phyloP scores from a whole-genome alignment of 2,113 vertebrate genomes.

The Mastomys natalensis region DNA sequence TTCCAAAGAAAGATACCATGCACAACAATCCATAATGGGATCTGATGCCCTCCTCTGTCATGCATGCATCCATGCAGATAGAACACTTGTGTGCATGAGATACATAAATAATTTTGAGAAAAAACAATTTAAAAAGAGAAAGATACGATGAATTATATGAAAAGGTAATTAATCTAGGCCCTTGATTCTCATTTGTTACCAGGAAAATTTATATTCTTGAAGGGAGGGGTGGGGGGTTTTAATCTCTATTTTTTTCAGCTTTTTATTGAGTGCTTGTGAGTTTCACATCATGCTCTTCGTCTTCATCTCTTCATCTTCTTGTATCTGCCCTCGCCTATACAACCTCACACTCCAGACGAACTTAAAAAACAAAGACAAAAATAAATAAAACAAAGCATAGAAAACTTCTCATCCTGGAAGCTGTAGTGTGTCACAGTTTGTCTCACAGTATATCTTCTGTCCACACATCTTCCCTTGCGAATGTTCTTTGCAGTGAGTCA shows the following conservation, averaged over 20 bases:
- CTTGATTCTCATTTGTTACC: neutral
- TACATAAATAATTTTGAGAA: neutral
- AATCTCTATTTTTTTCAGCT: neutral
- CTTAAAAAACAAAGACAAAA: no score
- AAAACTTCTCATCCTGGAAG: neutral
- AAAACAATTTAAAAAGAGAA: neutral
- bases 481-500: neutral
- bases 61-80: neutral
- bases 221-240: neutral
- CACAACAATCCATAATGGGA: neutral
- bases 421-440: neutral
- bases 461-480: neutral
- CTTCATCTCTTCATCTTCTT: neutral
- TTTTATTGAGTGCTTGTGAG: neutral
- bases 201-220: neutral
- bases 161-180: neutral
- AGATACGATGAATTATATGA: neutral
- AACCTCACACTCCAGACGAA: no score
- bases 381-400: no score
- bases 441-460: no score
- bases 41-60: neutral
- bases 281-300: neutral
- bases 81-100: neutral
- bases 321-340: no score
- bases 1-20: neutral